These are phyloP conservation scores for Nyctibius bracteatus DNA, from an alignment of 2,113 vertebrate genomes.

Conservation along the genomic window DNA sequence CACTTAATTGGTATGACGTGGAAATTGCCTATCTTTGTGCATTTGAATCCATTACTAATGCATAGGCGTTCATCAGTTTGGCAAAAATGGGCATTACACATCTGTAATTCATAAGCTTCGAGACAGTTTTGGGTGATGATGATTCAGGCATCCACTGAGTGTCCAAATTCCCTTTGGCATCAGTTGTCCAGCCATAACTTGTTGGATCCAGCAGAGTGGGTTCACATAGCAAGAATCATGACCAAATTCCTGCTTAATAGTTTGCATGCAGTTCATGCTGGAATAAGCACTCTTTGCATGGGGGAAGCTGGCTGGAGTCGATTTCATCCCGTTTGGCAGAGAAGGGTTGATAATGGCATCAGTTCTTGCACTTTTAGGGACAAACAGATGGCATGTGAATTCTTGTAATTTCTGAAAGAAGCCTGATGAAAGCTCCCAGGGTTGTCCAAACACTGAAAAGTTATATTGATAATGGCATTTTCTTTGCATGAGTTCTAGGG, in stretches of 20 bases:
- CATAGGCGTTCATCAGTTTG: slow-evolving; percentile 5
- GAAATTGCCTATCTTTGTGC: slow-evolving; percentile 14
- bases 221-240: slow-evolving; percentile 46
- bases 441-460: slow-evolving; percentile 26
- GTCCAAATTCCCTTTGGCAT: slow-evolving; percentile 59
- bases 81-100: slow-evolving; percentile 34
- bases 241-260: slow-evolving; percentile 49
- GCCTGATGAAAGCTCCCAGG: slow-evolving; percentile 51
- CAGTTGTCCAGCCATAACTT: slow-evolving; percentile 39
- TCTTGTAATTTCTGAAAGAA: slow-evolving; percentile 57
- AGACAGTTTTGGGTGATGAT: slow-evolving; percentile 40
- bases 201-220: slow-evolving; percentile 42
- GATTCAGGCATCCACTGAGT: slow-evolving; percentile 45
- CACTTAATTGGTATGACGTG: background rate
- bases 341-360: slow-evolving; percentile 50
- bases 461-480: slow-evolving; percentile 50
- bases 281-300: slow-evolving; percentile 61
- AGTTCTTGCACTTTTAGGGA: slow-evolving; percentile 60
- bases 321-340: slow-evolving; percentile 59
- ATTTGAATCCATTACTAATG: slow-evolving; percentile 25
- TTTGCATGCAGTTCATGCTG: slow-evolving; percentile 52
- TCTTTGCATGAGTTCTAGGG: slow-evolving; percentile 49
- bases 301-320: slow-evolving; percentile 46
- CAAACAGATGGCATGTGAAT: slow-evolving; percentile 65
- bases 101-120: slow-evolving; percentile 49